Percentiles rank a stretch among this genome's conserved stretches.
phyloP scores from a whole-genome alignment of 1,140 invertebrate genomes.

The Monochamus saltuarius region DNA sequence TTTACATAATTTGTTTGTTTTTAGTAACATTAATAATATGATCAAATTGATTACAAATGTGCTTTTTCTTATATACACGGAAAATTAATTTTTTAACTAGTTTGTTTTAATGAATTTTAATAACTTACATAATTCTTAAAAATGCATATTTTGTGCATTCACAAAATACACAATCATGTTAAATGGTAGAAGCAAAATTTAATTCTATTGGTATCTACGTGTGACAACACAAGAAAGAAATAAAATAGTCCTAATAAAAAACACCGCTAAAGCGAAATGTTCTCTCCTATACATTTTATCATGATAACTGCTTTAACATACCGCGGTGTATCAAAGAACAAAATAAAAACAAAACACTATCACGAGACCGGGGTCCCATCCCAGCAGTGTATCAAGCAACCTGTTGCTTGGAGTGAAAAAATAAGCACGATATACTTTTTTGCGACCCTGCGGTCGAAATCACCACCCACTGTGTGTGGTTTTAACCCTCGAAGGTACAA shows the following conservation, averaged over 20 bases:
- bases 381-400: conserved; percentile 17
- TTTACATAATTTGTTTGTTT: too few relatives aligned
- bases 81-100: too few relatives aligned
- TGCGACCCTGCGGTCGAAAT: conserved; percentile 29
- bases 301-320: too few relatives aligned
- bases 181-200: not conserved
- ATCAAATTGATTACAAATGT: too few relatives aligned
- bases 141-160: not conserved
- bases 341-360: conserved; percentile 33
- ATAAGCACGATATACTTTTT: conserved; percentile 35
- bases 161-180: too few relatives aligned
- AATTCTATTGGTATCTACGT: not conserved
- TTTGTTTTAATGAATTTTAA: too few relatives aligned
- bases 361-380: conserved; percentile 3
- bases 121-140: too few relatives aligned
- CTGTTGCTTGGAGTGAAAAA: conserved; percentile 34
- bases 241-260: not conserved
- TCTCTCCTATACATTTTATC: not conserved
- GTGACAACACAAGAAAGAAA: not conserved
- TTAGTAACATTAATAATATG: too few relatives aligned
- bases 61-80: too few relatives aligned
- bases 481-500: conserved; percentile 26
- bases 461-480: conserved; percentile 34
- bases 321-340: conserved; percentile 23
- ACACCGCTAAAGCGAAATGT: not conserved